A percentile compares a stretch with the other conserved stretches of the same genome.
Evolutionary conservation across 1,140 invertebrate genomes (phyloP).

Genomic region (Pemphigus obesinymphae): DNA sequence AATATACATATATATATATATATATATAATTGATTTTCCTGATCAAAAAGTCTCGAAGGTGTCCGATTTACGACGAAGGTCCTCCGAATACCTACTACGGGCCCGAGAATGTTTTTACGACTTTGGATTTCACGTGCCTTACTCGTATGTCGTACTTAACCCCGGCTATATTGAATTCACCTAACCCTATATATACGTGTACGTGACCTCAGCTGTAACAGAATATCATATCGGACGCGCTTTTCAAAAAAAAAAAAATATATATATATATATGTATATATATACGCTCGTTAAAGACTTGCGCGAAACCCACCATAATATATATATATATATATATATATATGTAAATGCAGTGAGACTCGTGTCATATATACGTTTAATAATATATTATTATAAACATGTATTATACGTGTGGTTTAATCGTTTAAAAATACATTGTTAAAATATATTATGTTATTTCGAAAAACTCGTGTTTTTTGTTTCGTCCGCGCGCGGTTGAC

Average conservation of each 20-base stretch:
- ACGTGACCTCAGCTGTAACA: no score
- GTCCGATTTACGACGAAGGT: background rate
- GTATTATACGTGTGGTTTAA: background rate
- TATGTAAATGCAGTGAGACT: background rate
- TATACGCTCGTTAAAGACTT: no score
- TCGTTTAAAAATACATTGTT: background rate
- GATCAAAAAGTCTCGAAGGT: background rate
- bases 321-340: no score
- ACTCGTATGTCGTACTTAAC: background rate
- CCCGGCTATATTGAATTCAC: no score
- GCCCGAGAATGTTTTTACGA: background rate
- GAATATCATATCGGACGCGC: no score
- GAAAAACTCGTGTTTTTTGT: conserved; percentile 28
- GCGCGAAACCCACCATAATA: no score
- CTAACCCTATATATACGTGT: no score
- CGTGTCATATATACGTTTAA: no score
- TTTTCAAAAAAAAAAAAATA: no score
- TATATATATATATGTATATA: no score
- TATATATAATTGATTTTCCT: background rate
- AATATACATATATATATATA: no score
- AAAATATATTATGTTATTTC: no score
- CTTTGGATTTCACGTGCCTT: background rate
- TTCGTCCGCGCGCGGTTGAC: conserved; percentile 10
- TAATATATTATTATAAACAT: background rate
- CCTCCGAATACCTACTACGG: background rate